phyloP scores from a whole-genome alignment of 2,797 vertebrate genomes.

The Diglossa cyanea region DNA sequence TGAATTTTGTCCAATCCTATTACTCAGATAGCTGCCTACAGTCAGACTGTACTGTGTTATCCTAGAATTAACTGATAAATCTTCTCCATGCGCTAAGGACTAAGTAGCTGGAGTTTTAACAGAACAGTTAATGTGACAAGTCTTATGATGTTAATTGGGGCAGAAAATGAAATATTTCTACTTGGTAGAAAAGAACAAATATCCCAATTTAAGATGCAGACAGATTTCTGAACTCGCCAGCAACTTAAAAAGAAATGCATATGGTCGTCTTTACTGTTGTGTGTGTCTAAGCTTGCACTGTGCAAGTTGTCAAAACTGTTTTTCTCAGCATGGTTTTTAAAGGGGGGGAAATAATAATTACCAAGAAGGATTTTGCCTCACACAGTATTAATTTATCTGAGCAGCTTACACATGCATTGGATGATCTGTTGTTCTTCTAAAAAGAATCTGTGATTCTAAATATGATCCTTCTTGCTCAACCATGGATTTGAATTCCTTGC shows the following conservation, averaged over 20 bases:
- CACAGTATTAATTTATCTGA: background rate
- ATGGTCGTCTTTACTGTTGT: background rate
- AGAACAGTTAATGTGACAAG: conserved; percentile 53
- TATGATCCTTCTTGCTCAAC: conserved; percentile 3
- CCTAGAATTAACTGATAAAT: conserved; percentile 65
- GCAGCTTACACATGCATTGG: background rate
- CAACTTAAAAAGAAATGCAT: background rate
- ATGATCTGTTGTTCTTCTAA: conserved; percentile 6
- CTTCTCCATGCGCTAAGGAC: conserved; percentile 36
- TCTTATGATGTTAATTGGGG: conserved; percentile 65
- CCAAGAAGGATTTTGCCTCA: background rate
- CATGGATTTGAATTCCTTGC: conserved; percentile 45
- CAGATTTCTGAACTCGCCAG: background rate
- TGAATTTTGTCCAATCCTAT: conserved; percentile 54
- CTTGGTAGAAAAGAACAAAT: conserved; percentile 50
- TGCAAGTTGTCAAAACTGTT: background rate
- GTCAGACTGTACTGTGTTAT: conserved; percentile 26
- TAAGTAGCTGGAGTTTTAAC: conserved; percentile 54
- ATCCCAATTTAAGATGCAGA: background rate
- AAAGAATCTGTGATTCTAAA: conserved; percentile 3
- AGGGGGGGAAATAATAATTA: background rate
- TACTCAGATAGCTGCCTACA: conserved; percentile 43
- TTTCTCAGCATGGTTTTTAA: background rate
- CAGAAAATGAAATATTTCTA: conserved; percentile 67
- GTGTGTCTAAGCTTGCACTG: background rate